Evolutionary conservation across 1,140 invertebrate genomes (phyloP), one percentile per base, ranked within the genome.

Genomic region (Chironomus striatipennis): DNA sequence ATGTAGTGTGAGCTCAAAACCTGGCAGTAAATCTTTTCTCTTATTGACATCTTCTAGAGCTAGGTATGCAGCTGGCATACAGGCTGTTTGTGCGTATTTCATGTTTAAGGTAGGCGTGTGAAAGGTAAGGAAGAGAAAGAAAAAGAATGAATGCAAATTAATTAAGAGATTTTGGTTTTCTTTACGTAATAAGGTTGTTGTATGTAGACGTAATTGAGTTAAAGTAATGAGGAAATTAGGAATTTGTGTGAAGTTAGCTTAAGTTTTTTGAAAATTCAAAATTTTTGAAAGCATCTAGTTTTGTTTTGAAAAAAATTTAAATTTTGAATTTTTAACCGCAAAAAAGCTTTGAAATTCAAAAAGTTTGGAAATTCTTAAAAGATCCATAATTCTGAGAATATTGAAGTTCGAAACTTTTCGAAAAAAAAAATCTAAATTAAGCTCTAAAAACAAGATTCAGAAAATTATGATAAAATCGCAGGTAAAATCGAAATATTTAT

Each of bases 11-110:
- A 99, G 86, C 74, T 89, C 89, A 82, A 98, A 99, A 42, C 96
- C 96, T 43, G 93, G 92, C 75, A 99, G 85, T 77, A 99, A 86
- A 85, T 98, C 93, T 73, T 88, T 88, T 77, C 90, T 86, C 42
- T 89, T 90, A 86, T 99, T 99, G 70, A 99, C 96, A 86, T 99
- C 97, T 77, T 95, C 91, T 76, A 99, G 86, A 9, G 98, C 98
- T 83, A 99, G 88, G 81, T 93, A 88, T 72, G 97, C 97, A 18
- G 98, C 97, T 67, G 96, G 96, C 88, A 94, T 93, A 81, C 95
- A 97, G 1, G 94, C 94, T 70, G 18, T 21, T 18, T 7, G 24
- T 34, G 24, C 24, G 24, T 34, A 34, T 2, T 57, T 8, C 43
- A 47, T 12, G 24, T 34, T 34, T 34, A 2, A 34, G 2, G 24